Conservation (phyloP, 2,888 invertebrate genomes). For the Aporophyla nigra region DNA sequence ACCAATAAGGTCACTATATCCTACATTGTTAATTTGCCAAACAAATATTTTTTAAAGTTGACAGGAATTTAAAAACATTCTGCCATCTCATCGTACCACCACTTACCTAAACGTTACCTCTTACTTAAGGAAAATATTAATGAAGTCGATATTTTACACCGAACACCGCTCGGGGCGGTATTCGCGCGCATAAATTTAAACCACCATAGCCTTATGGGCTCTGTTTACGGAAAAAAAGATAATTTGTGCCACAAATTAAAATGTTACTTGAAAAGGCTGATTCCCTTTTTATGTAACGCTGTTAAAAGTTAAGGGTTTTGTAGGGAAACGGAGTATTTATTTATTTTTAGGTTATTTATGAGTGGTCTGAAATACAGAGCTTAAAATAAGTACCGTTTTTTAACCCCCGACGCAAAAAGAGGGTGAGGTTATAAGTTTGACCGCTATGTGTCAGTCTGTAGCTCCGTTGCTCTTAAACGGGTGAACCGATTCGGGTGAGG, state of each 20-base stretch:
- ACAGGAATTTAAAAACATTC: not conserved
- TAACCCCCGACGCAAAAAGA: no score
- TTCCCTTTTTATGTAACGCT: conserved; percentile 30
- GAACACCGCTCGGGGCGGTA: conserved; percentile 25
- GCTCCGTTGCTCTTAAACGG: no score
- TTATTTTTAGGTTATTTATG: conserved; percentile 25
- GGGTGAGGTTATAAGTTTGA: no score
- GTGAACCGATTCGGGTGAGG: no score
- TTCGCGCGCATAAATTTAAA: conserved; percentile 38
- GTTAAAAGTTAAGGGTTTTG: conserved; percentile 32
- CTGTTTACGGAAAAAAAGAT: conserved; percentile 34
- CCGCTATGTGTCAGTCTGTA: no score
- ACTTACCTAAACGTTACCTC: conserved; percentile 8
- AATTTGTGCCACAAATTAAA: conserved; percentile 52
- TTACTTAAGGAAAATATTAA: conserved; percentile 44
- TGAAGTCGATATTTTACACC: conserved; percentile 54
- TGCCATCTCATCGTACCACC: not conserved
- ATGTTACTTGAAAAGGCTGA: conserved; percentile 27
- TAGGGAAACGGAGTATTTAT: not conserved
- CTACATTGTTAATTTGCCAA: no score
- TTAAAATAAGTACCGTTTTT: not conserved
- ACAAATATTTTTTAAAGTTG: no score
- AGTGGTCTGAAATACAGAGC: not conserved
- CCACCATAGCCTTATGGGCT: not conserved
- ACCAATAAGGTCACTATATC: no score